Evolutionary conservation across 2,113 vertebrate species (phyloP), one percentile per base, ranked within the genome.

Genomic region (Gasterosteus nipponicus): DNA sequence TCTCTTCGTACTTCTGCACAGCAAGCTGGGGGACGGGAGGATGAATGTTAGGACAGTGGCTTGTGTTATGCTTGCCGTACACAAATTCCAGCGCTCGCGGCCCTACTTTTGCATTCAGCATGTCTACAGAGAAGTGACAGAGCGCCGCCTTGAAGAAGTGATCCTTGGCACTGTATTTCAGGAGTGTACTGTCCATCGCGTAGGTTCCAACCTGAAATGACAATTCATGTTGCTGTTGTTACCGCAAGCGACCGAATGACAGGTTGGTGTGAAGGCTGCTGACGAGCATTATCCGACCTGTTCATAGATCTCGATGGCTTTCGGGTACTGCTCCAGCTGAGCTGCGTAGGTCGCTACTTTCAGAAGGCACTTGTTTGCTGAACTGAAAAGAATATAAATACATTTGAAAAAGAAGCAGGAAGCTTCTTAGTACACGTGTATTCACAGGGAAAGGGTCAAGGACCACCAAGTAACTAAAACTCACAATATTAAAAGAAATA

Each of bases 91-190:
- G 11, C 14, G 18, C 15, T 1, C 1, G 22, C 0, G 0, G 10
- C 7, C 85, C 79, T 80, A 97, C 97, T 93, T 97, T 96, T 57
- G 97, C 96, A 0, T 98, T 98, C 61, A 96, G 94, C 95, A 96
- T 97, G 89, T 98, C 97, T 0, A 98, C 94, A 68, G 96, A 98
- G 93, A 98, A 98, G 83, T 98, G 97, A 87, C 97, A 98, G 2
- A 98, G 95, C 0, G 96, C 95, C 0, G 97, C 96, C 84, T 97
- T 98, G 87, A 98, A 98, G 93, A 98, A 97, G 81, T 98, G 96
- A 70, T 98, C 96, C 91, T 97, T 98, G 58, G 96, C 96, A 19
- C 97, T 97, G 91, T 98, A 98, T 82, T 98, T 98, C 74, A 98
- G 93, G 8, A 98, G 92, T 0, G 96, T 95, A 51, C 96, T 98